Evolutionary conservation across 53 echinoderm and acorn worm genomes (phyloP), one percentile per base, ranked within the genome.

Genomic region (Hippasteria phrygiana): DNA sequence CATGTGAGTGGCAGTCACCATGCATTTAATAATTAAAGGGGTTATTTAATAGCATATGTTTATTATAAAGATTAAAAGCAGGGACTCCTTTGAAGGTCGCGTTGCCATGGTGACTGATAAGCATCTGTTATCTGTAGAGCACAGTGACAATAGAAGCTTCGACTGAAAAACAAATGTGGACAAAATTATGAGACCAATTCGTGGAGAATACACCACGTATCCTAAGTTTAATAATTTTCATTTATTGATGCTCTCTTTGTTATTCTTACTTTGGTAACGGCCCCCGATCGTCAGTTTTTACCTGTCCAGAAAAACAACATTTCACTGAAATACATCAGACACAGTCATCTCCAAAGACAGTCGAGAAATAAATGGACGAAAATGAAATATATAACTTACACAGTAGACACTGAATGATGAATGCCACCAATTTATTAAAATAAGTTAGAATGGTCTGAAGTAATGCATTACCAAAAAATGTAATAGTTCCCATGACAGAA

Each of bases 31-130:
- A 45, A 75, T 51, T 17, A 75, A 9, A 16, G 18, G 12, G 7
- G 7, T 48, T 48, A 9, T 11, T 34, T 31, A 75, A 50, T 53
- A 75, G 50, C 75, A 75, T 50, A 33, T 26, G 29, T 14, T 75
- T 51, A 48, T 35, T 32, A 76, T 76, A 8, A 76, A 33, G 32
- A 76, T 53, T 51, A 4, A 20, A 24, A 76, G 50, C 32, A 31
- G 32, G 6, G 34, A 33, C 17, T 50, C 33, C 5, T 18, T 18
- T n/a, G 76, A 76, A 76, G 76, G 76, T 76, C 76, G 34, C 20
- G 76, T 76, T 76, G 54, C 53, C 50, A 76, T 76, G 76, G 76
- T 34, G 76, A 50, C 53, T 1, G 76, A 29, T 9, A 33, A 53
- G 34, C 18, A 35, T 28, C 28, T 29, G 43, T 45, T 74, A 27